Evolutionary conservation across 2,797 vertebrate genomes (phyloP), one percentile per base, ranked within the genome.

Genomic region (Mormyrus hasselquistii): DNA sequence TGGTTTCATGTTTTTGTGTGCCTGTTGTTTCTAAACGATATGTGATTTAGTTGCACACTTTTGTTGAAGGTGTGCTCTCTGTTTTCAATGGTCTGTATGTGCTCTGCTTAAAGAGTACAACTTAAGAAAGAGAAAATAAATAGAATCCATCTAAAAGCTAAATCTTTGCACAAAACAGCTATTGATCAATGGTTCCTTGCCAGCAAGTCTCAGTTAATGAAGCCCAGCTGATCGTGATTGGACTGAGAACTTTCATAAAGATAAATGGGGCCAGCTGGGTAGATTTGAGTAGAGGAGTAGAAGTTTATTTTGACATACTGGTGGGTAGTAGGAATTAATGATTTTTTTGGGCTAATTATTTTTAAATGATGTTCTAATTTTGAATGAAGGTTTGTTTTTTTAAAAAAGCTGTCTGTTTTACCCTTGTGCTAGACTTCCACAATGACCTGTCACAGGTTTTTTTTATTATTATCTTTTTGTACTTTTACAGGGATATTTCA

Each of bases 131-230:
- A 79, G 16, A 79, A 79, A n/a, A 47, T 44, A 47, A 79, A 79
- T 79, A 47, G 73, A 79, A 79, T 38, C 65, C 65, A 38, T 38
- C 38, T 73, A 73, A 38, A 73, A 73, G 16, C 10, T 14, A 73
- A 1, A 73, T 79, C 1, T 79, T 47, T 47, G 7, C 2, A 1
- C 5, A 79, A 47, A 79, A n/a, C 73, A 79, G 38, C 41, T 25
- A 84, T 84, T 52, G 8, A 29, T 49, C 82, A 50, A 49, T 22
- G 49, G 47, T n/a, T 84, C n/a, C 47, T 47, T 49, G 47, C 22
- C 47, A 84, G 49, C 10, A 49, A n/a, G 82, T 84, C 82, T 52
- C 47, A 52, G n/a, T 84, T 84, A 84, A 84, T 84, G 82, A 84
- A 84, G 47, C 3, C 47, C 82, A 49, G 82, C 19, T 52, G 82